Percentiles rank a stretch among this genome's conserved stretches.
phyloP scores from a whole-genome alignment of 2,888 invertebrate genomes.

The Cerastis rubricosa region DNA sequence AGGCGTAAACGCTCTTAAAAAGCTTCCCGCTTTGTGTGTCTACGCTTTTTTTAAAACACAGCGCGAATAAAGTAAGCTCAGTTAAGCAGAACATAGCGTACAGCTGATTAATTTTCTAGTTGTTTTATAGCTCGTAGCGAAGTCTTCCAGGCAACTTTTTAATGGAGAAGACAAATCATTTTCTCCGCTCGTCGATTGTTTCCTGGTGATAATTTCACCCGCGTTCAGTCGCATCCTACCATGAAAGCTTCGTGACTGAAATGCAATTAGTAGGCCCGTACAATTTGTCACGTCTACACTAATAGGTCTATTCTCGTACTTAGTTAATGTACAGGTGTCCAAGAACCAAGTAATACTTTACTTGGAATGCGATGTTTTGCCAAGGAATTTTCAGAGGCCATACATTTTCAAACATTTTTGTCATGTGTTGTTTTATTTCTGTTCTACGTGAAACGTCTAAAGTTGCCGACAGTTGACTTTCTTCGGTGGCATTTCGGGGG shows the following conservation, averaged over 20 bases:
- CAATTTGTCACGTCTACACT: slow-evolving; percentile 54
- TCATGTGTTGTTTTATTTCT: not conserved
- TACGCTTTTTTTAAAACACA: not conserved
- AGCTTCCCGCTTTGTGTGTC: not conserved
- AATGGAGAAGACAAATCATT: not conserved
- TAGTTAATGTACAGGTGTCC: slow-evolving; percentile 59
- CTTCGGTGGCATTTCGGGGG: not conserved
- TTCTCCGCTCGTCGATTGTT: not conserved
- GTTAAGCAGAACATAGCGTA: not conserved
- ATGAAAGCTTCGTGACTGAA: slow-evolving; percentile 98
- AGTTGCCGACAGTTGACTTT: not conserved
- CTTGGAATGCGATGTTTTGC: slow-evolving; percentile 41
- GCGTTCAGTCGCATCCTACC: slow-evolving; percentile 98
- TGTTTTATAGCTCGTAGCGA: not conserved
- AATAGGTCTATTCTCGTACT: slow-evolving; percentile 57
- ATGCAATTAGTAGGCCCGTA: slow-evolving; percentile 48
- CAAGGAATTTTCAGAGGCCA: slow-evolving; percentile 7
- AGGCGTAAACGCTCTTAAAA: too few relatives aligned
- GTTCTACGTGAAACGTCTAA: not conserved
- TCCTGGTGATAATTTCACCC: slow-evolving; percentile 76
- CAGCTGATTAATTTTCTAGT: not conserved
- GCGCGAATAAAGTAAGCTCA: too few relatives aligned
- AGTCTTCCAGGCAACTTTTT: not conserved
- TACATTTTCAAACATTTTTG: not conserved
- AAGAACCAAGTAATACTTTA: slow-evolving; percentile 16